Evolutionary conservation across 2,797 vertebrate genomes (phyloP).

Genomic region (Gadopsis bispinosus): DNA sequence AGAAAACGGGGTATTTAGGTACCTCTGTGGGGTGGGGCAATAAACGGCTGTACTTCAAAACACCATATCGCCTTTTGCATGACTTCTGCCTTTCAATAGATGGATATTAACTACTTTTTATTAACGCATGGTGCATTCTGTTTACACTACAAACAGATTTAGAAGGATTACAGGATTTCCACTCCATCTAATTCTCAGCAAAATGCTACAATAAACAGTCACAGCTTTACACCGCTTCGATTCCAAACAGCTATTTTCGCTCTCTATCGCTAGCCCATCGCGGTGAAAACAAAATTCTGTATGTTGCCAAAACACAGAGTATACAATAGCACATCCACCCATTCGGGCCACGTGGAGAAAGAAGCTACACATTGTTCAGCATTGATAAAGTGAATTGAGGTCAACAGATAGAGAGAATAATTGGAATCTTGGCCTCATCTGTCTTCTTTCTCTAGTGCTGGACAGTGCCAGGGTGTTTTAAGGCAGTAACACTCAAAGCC

Average conservation of each 20-base stretch:
- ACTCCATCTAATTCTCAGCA: background rate
- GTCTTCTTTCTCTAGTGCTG: constrained; percentile 63
- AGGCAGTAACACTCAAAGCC: constrained; percentile 68
- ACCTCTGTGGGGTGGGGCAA: background rate
- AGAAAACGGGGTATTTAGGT: constrained; percentile 23
- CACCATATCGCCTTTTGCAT: constrained; percentile 8
- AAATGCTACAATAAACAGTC: background rate
- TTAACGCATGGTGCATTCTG: background rate
- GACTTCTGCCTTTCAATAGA: constrained; percentile 14
- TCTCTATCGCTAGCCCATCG: constrained; percentile 7
- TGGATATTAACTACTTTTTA: background rate
- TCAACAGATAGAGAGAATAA: constrained; percentile 80
- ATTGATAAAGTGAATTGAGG: constrained; percentile 76
- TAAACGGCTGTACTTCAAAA: constrained; percentile 20
- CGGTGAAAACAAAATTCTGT: constrained; percentile 16
- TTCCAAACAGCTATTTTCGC: background rate
- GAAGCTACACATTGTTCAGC: constrained; percentile 57
- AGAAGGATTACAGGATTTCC: constrained; percentile 16
- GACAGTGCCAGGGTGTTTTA: constrained; percentile 67
- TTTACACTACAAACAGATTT: constrained; percentile 5
- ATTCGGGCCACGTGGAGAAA: constrained; percentile 43
- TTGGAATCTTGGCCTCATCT: constrained; percentile 75
- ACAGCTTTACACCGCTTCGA: background rate
- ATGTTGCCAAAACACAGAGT: constrained; percentile 11
- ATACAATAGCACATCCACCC: constrained; percentile 21